These are phyloP conservation scores for Mixornis gularis DNA, from an alignment of 2,113 vertebrate species.

Conservation along the genomic window DNA sequence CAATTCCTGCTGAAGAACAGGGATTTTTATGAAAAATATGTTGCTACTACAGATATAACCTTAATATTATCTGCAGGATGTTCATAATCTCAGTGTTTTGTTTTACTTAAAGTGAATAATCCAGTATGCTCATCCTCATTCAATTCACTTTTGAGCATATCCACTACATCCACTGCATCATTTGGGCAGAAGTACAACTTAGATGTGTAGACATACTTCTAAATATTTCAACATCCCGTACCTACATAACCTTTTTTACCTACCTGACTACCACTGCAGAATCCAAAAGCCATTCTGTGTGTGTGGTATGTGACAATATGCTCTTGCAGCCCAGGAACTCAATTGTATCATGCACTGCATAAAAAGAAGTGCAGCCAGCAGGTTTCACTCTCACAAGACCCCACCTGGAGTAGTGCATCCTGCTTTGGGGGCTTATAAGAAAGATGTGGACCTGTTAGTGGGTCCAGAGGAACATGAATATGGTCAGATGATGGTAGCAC, in stretches of 20 bases:
- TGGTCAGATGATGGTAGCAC: neutral
- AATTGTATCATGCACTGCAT: neutral
- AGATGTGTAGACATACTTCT: neutral
- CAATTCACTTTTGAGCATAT: neutral
- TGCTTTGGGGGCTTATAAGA: neutral
- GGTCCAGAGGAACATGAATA: neutral
- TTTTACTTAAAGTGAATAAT: neutral
- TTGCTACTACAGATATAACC: neutral
- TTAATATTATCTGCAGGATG: neutral
- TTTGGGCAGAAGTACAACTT: neutral
- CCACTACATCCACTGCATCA: neutral
- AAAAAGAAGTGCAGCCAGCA: neutral
- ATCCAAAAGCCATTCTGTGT: neutral
- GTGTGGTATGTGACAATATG: neutral
- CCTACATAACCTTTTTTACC: neutral
- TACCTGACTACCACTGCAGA: neutral
- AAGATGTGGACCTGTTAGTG: neutral
- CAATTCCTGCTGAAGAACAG: neutral
- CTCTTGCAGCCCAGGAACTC: neutral
- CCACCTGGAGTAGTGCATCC: too few relatives aligned
- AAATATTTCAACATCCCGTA: neutral
- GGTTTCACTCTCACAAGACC: fast-evolving
- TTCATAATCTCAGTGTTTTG: neutral
- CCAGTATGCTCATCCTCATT: neutral
- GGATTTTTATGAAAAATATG: neutral